These are phyloP conservation scores for Etheostoma perlongum DNA, from an alignment of 2,797 vertebrate species.

Conservation along the genomic window DNA sequence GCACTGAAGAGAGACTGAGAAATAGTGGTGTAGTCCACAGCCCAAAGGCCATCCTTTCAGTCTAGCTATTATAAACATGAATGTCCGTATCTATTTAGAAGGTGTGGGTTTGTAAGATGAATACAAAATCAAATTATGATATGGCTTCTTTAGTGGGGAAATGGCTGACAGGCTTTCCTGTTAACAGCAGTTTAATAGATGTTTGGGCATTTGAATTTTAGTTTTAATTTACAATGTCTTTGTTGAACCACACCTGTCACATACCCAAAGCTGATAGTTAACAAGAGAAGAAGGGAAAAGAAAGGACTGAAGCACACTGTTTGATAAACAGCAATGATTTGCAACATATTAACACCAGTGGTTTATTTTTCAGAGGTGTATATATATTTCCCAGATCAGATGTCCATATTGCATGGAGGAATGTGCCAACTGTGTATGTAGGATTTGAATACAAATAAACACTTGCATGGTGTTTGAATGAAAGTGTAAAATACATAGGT, in stretches of 20 bases:
- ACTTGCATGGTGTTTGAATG: background rate
- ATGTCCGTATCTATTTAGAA: slow-evolving; percentile 8
- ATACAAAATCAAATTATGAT: background rate
- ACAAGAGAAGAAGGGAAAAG: background rate
- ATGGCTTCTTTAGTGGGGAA: slow-evolving; percentile 6
- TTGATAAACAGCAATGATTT: too few species aligned
- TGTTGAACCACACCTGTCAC: slow-evolving; percentile 7
- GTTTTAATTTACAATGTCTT: slow-evolving; percentile 27
- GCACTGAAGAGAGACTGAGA: slow-evolving; percentile 45
- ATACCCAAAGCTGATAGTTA: background rate
- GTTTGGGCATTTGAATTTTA: slow-evolving; percentile 16
- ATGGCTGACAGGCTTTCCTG: background rate
- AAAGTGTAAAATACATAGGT: background rate
- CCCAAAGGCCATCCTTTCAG: slow-evolving; percentile 27
- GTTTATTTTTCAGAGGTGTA: too few species aligned
- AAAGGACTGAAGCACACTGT: too few species aligned
- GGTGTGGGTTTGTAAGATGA: slow-evolving; percentile 9
- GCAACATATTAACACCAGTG: too few species aligned
- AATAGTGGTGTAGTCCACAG: slow-evolving; percentile 48
- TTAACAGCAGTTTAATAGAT: slow-evolving; percentile 17
- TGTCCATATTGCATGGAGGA: slow-evolving; percentile 1
- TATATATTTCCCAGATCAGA: slow-evolving; percentile 1
- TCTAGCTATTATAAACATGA: slow-evolving; percentile 45
- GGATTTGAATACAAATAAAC: slow-evolving; percentile 25
- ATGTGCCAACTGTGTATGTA: background rate